A percentile compares a stretch with the other conserved stretches of the same genome.
These are phyloP conservation scores for Pristionchus entomophagus DNA, from an alignment of 2,888 invertebrate species.

Conservation along the genomic window DNA sequence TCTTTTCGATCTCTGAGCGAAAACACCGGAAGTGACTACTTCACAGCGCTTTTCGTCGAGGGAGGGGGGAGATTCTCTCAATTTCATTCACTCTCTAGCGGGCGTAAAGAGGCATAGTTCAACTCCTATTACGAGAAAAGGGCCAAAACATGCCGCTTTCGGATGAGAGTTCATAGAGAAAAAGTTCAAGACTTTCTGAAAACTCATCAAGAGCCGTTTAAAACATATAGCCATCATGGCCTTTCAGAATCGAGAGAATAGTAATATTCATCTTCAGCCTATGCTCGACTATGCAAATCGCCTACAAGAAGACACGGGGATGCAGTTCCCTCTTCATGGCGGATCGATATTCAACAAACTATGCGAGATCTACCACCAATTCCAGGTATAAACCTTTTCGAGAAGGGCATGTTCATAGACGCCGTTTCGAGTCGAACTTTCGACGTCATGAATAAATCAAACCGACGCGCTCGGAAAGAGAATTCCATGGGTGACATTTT, in stretches of 20 bases:
- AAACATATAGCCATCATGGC: no score
- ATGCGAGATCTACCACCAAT: conserved; percentile 69
- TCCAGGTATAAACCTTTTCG: conserved; percentile 64
- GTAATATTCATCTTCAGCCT: conserved; percentile 70
- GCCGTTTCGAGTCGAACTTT: not conserved
- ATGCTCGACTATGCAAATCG: conserved; percentile 71
- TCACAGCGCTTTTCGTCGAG: not conserved
- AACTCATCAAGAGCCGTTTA: no score
- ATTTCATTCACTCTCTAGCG: not conserved
- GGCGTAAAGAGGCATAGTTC: not conserved
- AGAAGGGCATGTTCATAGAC: not conserved
- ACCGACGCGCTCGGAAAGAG: not conserved
- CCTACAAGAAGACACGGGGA: conserved; percentile 69
- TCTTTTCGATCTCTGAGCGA: not conserved
- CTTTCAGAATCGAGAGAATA: no score
- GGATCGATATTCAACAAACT: conserved; percentile 70
- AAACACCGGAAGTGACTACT: conserved; percentile 31
- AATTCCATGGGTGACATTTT: no score
- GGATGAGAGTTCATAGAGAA: not conserved
- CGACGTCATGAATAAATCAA: not conserved
- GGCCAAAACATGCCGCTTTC: not conserved
- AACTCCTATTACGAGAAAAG: not conserved
- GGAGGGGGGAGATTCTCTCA: not conserved
- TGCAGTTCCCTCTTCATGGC: conserved; percentile 71
- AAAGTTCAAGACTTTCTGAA: no score